Base-by-base conservation (phyloP, 2,888 invertebrate species). In the Apotomis capreana region DNA sequence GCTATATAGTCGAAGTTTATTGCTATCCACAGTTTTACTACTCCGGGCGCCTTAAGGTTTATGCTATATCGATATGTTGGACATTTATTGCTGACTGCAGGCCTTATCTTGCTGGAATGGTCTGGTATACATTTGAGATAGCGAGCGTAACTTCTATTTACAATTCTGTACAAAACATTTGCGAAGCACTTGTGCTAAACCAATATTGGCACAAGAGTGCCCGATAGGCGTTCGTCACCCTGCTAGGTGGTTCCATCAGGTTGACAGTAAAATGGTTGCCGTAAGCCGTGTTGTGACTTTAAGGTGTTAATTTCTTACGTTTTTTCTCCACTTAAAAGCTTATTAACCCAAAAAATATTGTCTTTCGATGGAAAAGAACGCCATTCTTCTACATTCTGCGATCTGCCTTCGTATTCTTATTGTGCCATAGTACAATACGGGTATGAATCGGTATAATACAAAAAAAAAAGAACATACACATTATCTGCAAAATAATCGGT, bases 171-270 rank as follows among this genome's bases (percentile, higher is more conserved):
- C 58, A 10, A 69, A 69, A 69, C 57, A 62, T 68, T 71, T 71
- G 71, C 68, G 51, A 3, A 62, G 51, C 62, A 69, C 62, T 62
- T n/a, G 57, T 68, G 68, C 58, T 52, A 40, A 9, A 49, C 51
- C 51, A 62, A 71, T 71, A 63, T 71, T 68, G 71, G 67, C 65
- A 62, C 57, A 57, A 46, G 57, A 44, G 58, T 68, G 67, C 26
- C 62, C 58, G 71, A 71, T 58, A 71, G 71, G 37, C 46, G 51
- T 60, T 12, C 37, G 61, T 61, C 61, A 51, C 54, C 54, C 44
- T 26, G 55, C 51, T 9, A 55, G 6, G n/a, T 55, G 60, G 40
- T 40, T 40, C 40, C 40, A 40, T 40, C 40, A 4, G 40, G 52
- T 63, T 51, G 52, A 62, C 37, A 62, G 5, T 40, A 40, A 40